Evolutionary conservation across 1,140 invertebrate species (phyloP), one percentile per base, ranked within the genome.

Genomic region (Dreissena rostriformis): DNA sequence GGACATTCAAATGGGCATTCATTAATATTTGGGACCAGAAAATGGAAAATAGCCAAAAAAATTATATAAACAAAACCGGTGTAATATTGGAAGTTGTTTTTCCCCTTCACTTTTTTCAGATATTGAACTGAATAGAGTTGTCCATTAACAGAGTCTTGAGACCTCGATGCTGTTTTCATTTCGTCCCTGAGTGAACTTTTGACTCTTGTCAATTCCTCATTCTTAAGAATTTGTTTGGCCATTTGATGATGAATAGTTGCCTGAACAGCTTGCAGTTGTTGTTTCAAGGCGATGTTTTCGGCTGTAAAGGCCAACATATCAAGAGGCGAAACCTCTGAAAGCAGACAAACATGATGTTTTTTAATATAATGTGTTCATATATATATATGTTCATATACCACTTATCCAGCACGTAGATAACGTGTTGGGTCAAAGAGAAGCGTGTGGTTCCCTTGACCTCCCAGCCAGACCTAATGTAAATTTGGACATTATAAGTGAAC

Each of bases 281-380:
- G 63, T 52, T 67, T 57, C 39, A 80, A 52, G n/a, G 26, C 49
- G 29, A 17, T 61, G 15, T 73, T 66, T 26, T 73, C 76, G 49
- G 83, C 52, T 71, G 78, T 74, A 22, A 81, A 24, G 15, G 57
- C 29, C 79, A 74, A 66, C 65, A 86, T 39, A 71, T 82, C 71
- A 17, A 76, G 17, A 29, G 55, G 61, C 39, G 19, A 53, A 17
- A 79, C 28, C 14, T 51, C n/a, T 55, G 29, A 15, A 61, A 52
- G 15, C n/a, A 51, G 17, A 53, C 12, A 75, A 28, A 28, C 22
- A 49, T 22, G n/a, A 39, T 52, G 22, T 39, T 17, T 19, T 67
- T 49, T 78, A 39, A 39, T 39, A 26, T 15, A 11, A 12, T 29
- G 66, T 7, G 39, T n/a, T n/a, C n/a, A n/a, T n/a, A n/a, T n/a